Evolutionary conservation across 2,113 vertebrate genomes (phyloP), one percentile per base, ranked within the genome.

Genomic region (Channa argus): DNA sequence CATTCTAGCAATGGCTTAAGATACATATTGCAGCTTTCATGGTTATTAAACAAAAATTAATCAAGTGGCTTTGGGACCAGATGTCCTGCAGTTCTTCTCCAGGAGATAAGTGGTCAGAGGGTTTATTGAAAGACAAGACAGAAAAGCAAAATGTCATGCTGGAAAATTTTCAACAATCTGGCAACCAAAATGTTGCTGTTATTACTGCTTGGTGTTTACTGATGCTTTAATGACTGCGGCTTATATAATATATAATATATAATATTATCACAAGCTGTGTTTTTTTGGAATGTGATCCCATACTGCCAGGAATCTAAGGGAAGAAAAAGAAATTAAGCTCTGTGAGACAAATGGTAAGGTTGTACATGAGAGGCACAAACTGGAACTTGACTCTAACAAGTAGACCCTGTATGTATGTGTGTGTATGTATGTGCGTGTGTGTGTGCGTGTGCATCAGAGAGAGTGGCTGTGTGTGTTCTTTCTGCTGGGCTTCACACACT

Each of bases 401-500:
- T 47, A 39, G 37, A 66, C 7, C 45, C 59, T 39, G 39, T 62
- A 38, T 15, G 45, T 46, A 51, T 51, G 46, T 33, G 15, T 55
- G 47, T 15, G 5, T 60, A 37, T 0, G 24, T 5, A 11, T 70
- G 24, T 39, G 39, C 56, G 44, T 15, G 45, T 46, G 55, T 51
- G 47, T 15, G 5, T 60, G 37, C 0, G 24, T 5, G 9, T 70
- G 63, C 33, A 6, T 58, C 51, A 68, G 63, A 69, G 8, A 47
- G 68, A 71, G 74, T 46, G 64, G 71, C 24, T 82, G 73, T 58
- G 80, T 72, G 75, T 79, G 75, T 89, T 86, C 74, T 74, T 91
- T 91, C 86, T 90, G 83, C 86, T 2, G 69, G 68, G 76, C 55
- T 86, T 93, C 89, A 84, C 89, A 79, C 84, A 85, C 72, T 82